Conservation (phyloP, 2,113 vertebrate genomes). For the Leptobrachium ailaonicum region DNA sequence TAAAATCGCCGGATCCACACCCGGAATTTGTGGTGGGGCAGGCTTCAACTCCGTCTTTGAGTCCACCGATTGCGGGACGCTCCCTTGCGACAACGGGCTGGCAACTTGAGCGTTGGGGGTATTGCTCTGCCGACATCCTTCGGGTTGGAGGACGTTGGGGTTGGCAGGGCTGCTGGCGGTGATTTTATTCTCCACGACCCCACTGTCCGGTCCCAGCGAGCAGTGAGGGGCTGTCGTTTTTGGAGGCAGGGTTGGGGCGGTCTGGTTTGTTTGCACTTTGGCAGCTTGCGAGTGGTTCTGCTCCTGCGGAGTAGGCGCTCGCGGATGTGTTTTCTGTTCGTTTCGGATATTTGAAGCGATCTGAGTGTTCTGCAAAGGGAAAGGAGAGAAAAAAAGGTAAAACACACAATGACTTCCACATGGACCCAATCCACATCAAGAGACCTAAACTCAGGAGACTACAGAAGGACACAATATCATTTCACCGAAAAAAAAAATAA, state of each 20-base stretch:
- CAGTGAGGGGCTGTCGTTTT: conserved; percentile 65
- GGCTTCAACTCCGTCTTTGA: conserved; percentile 63
- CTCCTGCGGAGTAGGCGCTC: conserved; percentile 76
- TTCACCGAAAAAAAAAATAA: too few relatives aligned
- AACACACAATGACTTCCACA: too few relatives aligned
- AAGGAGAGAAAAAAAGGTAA: conserved; percentile 28
- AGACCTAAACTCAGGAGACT: too few relatives aligned
- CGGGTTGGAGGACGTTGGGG: conserved; percentile 74
- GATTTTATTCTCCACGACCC: conserved; percentile 85
- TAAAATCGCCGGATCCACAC: conserved; percentile 82
- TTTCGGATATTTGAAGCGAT: conserved; percentile 77
- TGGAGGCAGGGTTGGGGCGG: conserved; percentile 68
- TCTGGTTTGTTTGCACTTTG: conserved; percentile 86
- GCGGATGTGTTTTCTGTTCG: conserved; percentile 79
- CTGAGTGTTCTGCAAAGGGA: conserved; percentile 80
- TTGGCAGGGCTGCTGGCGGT: conserved; percentile 81
- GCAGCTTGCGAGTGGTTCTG: conserved; percentile 87
- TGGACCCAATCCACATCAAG: too few relatives aligned
- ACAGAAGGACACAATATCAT: too few relatives aligned
- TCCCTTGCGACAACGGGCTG: conserved; percentile 78
- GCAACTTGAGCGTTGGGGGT: conserved; percentile 75
- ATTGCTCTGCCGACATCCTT: conserved; percentile 76
- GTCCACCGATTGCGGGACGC: conserved; percentile 73
- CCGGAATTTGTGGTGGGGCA: conserved; percentile 75
- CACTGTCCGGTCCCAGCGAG: conserved; percentile 81